Evolutionary conservation across 2,113 vertebrate genomes (phyloP).

Genomic region (Thamnophis sirtalis): DNA sequence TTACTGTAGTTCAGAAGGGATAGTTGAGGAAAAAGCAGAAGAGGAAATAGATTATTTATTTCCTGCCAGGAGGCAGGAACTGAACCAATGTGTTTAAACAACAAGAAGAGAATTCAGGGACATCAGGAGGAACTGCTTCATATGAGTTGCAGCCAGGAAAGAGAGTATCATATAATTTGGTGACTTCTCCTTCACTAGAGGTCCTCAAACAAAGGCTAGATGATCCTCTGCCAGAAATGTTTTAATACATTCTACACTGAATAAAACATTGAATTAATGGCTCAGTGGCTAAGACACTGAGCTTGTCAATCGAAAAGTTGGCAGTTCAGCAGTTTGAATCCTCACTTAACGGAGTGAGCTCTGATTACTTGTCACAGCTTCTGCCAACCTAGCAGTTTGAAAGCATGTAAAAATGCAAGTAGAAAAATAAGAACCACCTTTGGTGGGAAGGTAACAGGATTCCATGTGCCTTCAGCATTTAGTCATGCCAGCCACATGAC

Average conservation of each 20-base stretch:
- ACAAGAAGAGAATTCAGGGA: not conserved
- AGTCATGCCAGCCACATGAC: no score
- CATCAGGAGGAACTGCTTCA: not conserved
- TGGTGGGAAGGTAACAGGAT: no score
- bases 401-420: no score
- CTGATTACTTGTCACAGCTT: no score
- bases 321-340: no score
- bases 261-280: not conserved
- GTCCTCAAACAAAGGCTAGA: not conserved
- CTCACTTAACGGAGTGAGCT: no score
- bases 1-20: not conserved
- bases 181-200: not conserved
- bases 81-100: not conserved
- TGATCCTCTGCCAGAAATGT: not conserved
- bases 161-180: not conserved
- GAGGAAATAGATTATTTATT: not conserved
- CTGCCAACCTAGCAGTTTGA: no score
- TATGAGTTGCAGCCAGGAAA: not conserved
- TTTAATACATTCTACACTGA: not conserved
- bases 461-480: no score
- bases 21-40: not conserved
- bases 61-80: no score
- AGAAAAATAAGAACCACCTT: no score
- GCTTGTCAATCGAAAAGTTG: no score
- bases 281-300: no score